Percentiles rank a stretch among this genome's conserved stretches.
These are phyloP conservation scores for Chouioia cunea DNA, from an alignment of 2,888 invertebrate species.

Conservation along the genomic window DNA sequence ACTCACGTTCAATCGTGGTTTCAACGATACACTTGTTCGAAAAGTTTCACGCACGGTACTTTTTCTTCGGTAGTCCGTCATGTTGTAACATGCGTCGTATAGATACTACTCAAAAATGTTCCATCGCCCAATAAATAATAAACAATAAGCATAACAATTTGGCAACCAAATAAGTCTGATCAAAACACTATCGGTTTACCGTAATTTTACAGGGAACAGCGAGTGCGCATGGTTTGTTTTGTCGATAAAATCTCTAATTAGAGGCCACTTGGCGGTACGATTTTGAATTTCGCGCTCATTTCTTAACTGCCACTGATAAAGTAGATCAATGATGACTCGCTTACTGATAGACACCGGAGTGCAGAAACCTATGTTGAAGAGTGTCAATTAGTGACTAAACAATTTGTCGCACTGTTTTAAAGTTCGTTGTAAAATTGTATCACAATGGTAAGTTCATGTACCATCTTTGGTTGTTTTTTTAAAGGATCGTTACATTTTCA, in stretches of 20 bases:
- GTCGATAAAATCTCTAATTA: slow-evolving; percentile 49
- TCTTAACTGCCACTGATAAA: slow-evolving; percentile 15
- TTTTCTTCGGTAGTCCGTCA: slow-evolving; percentile 2
- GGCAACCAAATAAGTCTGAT: neutral
- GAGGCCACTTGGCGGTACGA: neutral
- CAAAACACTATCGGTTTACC: neutral
- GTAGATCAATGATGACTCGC: slow-evolving; percentile 36
- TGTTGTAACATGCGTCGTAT: neutral
- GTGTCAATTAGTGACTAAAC: slow-evolving; percentile 13
- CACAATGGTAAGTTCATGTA: slow-evolving; percentile 38
- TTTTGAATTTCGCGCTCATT: slow-evolving; percentile 8
- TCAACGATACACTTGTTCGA: neutral
- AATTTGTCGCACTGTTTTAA: slow-evolving; percentile 7
- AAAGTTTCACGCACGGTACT: slow-evolving; percentile 27
- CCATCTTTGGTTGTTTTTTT: neutral
- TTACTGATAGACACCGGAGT: neutral
- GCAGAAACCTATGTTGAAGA: neutral
- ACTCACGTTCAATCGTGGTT: slow-evolving; percentile 20
- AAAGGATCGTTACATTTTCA: neutral
- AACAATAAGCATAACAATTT: slow-evolving; percentile 12
- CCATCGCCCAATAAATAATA: neutral
- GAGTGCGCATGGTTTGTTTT: slow-evolving; percentile 48
- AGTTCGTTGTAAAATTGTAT: neutral
- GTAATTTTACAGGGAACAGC: neutral
- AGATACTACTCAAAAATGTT: no score